Evolutionary conservation across 2,797 vertebrate genomes (phyloP), one percentile per base, ranked within the genome.

Genomic region (Staurois parvus): DNA sequence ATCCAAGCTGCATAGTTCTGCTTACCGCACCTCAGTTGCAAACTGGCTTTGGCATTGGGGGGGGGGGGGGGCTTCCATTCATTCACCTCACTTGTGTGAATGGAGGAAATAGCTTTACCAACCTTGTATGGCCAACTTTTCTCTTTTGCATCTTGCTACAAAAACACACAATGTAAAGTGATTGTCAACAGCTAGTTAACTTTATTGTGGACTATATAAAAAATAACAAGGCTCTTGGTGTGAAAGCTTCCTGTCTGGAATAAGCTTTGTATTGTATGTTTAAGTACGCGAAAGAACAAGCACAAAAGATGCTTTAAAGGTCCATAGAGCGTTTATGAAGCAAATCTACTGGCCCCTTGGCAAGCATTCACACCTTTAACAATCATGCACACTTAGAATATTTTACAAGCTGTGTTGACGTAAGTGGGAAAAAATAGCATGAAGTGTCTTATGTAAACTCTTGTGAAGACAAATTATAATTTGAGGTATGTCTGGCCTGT

Each of bases 351-450:
- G 68, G 45, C 29, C 74, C 48, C 32, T 30, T 79, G 40, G 64
- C 10, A 69, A n/a, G 34, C 30, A 79, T 66, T 78, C 76, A 66
- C 32, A 66, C 76, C 32, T 13, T 17, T 64, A 32, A 66, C 42
- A 78, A 78, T 66, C n/a, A 19, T 17, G 32, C 26, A 69, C 64
- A 48, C 64, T 48, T 69, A 29, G 42, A 79, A 79, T 69, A 79
- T 79, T 34, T 81, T 56, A 81, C 79, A 81, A 66, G 67, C 45
- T 72, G 40, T 42, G 13, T 59, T 59, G 28, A 81, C 32, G 42
- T 80, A 56, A 56, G 34, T 13, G 45, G 45, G 48, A 56, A 56
- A 70, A 48, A 68, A 69, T 48, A 48, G 37, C 37, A 79, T 40
- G 24, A 40, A 34, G 40, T 5, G 64, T 26, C 59, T 78, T 66